A percentile compares a stretch with the other conserved stretches of the same genome.
Conservation (phyloP, 2,113 vertebrate genomes). For the Brienomyrus longianalis region DNA sequence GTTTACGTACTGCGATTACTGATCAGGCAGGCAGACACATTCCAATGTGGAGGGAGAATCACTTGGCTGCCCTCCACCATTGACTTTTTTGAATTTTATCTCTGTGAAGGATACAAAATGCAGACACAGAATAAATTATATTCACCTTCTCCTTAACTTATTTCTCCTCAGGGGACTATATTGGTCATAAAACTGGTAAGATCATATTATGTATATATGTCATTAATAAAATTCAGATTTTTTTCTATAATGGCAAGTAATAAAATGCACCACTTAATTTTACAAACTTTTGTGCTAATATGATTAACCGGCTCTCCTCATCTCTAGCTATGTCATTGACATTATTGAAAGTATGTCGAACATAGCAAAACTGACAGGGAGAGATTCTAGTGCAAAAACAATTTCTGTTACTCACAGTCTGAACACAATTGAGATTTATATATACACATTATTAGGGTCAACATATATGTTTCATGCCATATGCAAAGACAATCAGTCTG, state of each 20-base stretch:
- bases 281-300: neutral
- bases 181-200: neutral
- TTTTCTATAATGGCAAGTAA: neutral
- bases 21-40: neutral
- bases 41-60: neutral
- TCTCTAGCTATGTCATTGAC: neutral
- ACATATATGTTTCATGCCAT: neutral
- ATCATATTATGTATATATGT: neutral
- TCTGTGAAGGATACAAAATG: neutral
- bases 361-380: neutral
- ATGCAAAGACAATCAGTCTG: neutral
- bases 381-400: neutral
- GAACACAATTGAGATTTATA: neutral
- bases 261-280: neutral
- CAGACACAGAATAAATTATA: neutral
- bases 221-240: neutral
- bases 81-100: neutral
- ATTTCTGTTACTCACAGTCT: neutral
- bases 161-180: neutral
- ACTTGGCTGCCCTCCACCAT: neutral
- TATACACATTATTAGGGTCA: neutral
- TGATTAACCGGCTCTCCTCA: neutral
- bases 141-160: neutral
- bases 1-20: neutral
- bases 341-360: neutral